phyloP scores from a whole-genome alignment of 2,888 invertebrate genomes.

The Leptopilina myrica region DNA sequence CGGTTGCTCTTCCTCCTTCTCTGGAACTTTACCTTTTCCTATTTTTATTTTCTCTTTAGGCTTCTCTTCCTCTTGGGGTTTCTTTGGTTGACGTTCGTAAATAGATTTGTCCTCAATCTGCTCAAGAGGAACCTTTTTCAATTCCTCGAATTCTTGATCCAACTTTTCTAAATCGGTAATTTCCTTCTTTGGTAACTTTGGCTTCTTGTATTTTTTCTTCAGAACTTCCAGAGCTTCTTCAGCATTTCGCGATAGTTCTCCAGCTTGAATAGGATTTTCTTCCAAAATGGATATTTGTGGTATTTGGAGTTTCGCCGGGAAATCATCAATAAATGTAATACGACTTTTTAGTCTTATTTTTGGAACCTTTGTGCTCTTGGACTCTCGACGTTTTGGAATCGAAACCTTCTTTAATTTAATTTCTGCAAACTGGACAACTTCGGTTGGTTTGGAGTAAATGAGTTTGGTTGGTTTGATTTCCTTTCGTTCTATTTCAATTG shows the following conservation, averaged over 20 bases:
- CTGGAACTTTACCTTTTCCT: slow-evolving; percentile 71
- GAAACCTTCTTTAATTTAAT: slow-evolving; percentile 65
- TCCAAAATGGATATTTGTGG: slow-evolving; percentile 78
- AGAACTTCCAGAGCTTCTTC: slow-evolving; percentile 83
- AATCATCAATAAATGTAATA: slow-evolving; percentile 81
- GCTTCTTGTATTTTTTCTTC: slow-evolving; percentile 77
- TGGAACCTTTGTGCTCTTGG: slow-evolving; percentile 1
- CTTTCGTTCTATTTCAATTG: neutral
- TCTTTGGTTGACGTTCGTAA: slow-evolving; percentile 71
- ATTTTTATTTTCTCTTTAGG: slow-evolving; percentile 67
- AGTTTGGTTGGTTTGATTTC: slow-evolving; percentile 37
- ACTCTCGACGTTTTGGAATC: slow-evolving; percentile 39
- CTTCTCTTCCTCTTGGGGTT: slow-evolving; percentile 67
- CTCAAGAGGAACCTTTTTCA: slow-evolving; percentile 74
- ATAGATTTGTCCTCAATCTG: slow-evolving; percentile 71
- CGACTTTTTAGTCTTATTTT: slow-evolving; percentile 80
- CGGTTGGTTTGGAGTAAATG: slow-evolving; percentile 60
- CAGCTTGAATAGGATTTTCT: slow-evolving; percentile 80
- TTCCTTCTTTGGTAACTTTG: slow-evolving; percentile 77
- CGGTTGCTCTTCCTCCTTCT: slow-evolving; percentile 51
- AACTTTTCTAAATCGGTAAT: slow-evolving; percentile 80
- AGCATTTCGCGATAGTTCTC: slow-evolving; percentile 84
- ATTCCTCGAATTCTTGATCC: slow-evolving; percentile 77
- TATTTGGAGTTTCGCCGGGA: slow-evolving; percentile 80
- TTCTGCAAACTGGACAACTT: slow-evolving; percentile 32